A percentile compares a stretch with the other conserved stretches of the same genome.
Evolutionary conservation across 2,797 vertebrate species (phyloP).

Genomic region (Emydoidea blandingii): DNA sequence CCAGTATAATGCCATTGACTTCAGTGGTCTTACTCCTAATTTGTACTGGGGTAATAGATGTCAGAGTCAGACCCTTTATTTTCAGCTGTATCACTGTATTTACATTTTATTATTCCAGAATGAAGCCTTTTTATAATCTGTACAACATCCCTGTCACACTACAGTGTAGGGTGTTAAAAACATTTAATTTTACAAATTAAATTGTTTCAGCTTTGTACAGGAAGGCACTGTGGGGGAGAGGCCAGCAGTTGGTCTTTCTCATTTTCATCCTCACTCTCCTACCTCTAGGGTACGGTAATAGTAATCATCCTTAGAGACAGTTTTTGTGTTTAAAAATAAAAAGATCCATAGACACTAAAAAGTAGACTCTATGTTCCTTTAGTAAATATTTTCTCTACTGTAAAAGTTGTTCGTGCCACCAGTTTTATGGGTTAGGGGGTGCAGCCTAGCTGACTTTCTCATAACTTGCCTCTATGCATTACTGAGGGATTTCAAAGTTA

Average conservation of each 20-base stretch:
- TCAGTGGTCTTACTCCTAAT: background rate
- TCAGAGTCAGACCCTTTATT: background rate
- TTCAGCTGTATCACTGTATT: background rate
- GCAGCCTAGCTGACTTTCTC: background rate
- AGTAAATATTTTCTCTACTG: background rate
- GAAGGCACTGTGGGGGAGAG: background rate
- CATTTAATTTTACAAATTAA: background rate
- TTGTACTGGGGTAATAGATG: background rate
- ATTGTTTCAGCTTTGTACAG: background rate
- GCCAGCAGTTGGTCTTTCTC: background rate
- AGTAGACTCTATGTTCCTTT: background rate
- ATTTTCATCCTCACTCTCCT: background rate
- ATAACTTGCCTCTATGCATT: background rate
- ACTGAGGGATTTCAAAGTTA: background rate
- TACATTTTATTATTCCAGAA: background rate
- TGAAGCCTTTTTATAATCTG: background rate
- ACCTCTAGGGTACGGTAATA: background rate
- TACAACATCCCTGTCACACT: rapidly evolving
- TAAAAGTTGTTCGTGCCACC: background rate
- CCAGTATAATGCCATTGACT: background rate
- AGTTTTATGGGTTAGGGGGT: background rate
- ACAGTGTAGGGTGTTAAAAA: background rate
- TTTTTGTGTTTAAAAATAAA: background rate
- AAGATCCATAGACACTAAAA: background rate
- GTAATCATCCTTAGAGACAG: background rate